A percentile compares a stretch with the other conserved stretches of the same genome.
Evolutionary conservation across 2,888 invertebrate species (phyloP).

Genomic region (Dasypogon diadema): DNA sequence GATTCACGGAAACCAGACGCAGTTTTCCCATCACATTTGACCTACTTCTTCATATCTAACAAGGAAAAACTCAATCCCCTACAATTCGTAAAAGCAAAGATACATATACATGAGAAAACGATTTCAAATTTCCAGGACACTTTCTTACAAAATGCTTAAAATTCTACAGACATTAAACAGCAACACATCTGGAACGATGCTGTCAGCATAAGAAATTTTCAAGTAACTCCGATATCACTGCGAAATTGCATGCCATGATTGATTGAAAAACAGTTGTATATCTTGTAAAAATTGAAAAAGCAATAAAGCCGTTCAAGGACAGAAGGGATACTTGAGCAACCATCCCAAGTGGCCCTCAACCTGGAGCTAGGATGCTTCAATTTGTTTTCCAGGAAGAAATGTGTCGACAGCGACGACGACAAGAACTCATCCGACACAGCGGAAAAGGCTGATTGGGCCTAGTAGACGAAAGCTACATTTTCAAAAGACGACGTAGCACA

Average conservation of each 20-base stretch:
- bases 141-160: too few relatives aligned
- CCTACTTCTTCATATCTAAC: too few relatives aligned
- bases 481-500: not conserved
- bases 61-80: too few relatives aligned
- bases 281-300: not conserved
- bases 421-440: not conserved
- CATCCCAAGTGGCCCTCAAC: not conserved
- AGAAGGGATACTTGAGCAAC: not conserved
- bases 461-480: not conserved
- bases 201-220: too few relatives aligned
- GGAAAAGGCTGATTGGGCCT: not conserved
- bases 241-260: not conserved
- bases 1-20: too few relatives aligned
- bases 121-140: too few relatives aligned
- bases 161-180: too few relatives aligned
- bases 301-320: not conserved
- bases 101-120: too few relatives aligned
- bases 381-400: not conserved
- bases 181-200: too few relatives aligned
- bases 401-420: not conserved
- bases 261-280: not conserved
- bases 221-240: too few relatives aligned
- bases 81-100: too few relatives aligned
- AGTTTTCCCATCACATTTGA: too few relatives aligned
- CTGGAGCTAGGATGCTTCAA: not conserved